Base-by-base conservation (phyloP, 1,140 invertebrate species). In the Drosophila rhopaloa region DNA sequence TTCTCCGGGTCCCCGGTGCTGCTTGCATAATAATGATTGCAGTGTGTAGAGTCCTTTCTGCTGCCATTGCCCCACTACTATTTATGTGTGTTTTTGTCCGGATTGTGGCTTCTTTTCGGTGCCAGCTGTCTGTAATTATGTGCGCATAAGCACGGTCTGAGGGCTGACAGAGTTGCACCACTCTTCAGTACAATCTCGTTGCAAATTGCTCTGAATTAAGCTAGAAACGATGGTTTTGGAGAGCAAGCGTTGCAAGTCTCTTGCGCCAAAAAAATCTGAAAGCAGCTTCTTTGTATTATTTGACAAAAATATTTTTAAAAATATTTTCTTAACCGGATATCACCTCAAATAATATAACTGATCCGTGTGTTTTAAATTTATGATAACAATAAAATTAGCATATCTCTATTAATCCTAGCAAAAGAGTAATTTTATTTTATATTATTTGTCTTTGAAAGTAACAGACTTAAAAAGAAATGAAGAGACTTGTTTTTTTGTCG, bases 51-150 rank as follows among this genome's bases (percentile, higher is more conserved):
- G 0, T 13, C 4, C 14, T n/a, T 14, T 14, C 10, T 44, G 41
- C 19, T 27, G 44, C 41, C 48, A 35, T 35, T 44, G 40, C 38
- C 19, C 32, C 55, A 29, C 38, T 32, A 51, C 41, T 77, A 58
- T 77, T 77, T 77, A 77, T 77, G 73, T 61, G 55, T 77, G 74
- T 77, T 77, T 77, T 77, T 77, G 74, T 77, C 62, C 56, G 65
- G 62, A 68, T 68, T 68, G 61, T 76, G 73, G 54, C 40, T 75
- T 56, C 68, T 61, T 73, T 75, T 75, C 46, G 60, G 50, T 51
- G 40, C 38, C n/a, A 37, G 14, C 24, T 46, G 72, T 54, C 47
- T 76, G 61, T 66, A 58, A 76, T 76, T 76, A 76, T 76, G 73
- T 59, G 73, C 13, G 41, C 65, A 55, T 66, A 66, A 50, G 43